phyloP scores from a whole-genome alignment of 2,888 invertebrate species.

The Allygus modestus region DNA sequence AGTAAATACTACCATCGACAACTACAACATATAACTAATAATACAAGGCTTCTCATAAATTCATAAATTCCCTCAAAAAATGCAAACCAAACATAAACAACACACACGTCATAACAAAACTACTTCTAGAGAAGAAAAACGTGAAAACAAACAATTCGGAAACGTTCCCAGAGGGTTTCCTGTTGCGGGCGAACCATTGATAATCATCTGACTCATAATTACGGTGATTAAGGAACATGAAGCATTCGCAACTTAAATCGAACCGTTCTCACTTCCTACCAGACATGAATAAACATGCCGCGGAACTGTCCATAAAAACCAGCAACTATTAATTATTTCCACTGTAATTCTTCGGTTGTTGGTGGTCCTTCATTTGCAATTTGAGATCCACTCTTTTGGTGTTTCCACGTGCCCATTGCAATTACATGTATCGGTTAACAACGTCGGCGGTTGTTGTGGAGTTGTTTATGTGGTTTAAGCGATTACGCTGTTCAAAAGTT shows the following conservation, averaged over 20 bases:
- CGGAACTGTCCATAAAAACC: constrained; percentile 35
- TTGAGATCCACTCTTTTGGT: background rate
- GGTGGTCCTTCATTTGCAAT: constrained; percentile 39
- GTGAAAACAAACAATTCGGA: constrained; percentile 24
- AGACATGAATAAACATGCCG: constrained; percentile 47
- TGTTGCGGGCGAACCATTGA: constrained; percentile 21
- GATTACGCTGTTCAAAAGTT: too few relatives aligned
- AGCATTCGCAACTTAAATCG: constrained; percentile 44
- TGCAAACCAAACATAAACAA: background rate
- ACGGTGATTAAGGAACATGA: constrained; percentile 33
- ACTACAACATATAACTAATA: too few relatives aligned
- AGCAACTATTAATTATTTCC: constrained; percentile 36
- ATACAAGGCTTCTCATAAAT: too few relatives aligned
- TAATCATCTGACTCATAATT: constrained; percentile 42
- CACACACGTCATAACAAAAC: background rate
- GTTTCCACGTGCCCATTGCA: background rate
- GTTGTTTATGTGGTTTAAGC: too few relatives aligned
- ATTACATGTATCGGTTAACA: background rate
- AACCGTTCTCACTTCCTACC: constrained; percentile 47
- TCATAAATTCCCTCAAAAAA: too few relatives aligned
- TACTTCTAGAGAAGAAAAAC: background rate
- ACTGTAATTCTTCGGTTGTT: constrained; percentile 12
- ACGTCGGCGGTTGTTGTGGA: too few relatives aligned
- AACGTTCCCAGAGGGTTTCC: constrained; percentile 39
- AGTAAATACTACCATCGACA: too few relatives aligned